These are phyloP conservation scores for Nycticryphes semicollaris DNA, from an alignment of 2,113 vertebrate species.

Conservation along the genomic window DNA sequence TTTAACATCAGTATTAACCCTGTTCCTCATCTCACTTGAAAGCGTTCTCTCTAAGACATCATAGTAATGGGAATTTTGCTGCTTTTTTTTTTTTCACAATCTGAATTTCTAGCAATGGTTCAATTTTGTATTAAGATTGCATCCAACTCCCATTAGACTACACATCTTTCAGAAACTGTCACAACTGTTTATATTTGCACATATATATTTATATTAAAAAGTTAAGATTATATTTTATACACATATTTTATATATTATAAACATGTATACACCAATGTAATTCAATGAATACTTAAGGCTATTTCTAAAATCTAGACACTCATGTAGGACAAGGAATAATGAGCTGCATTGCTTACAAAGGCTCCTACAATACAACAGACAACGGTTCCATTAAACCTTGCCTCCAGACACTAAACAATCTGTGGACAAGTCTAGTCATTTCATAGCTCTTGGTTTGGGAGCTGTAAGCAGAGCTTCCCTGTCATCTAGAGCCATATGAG, in stretches of 20 bases:
- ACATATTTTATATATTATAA: neutral
- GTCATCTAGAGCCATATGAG: neutral
- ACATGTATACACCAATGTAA: neutral
- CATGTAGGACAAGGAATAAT: constrained; percentile 1
- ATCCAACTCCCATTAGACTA: neutral
- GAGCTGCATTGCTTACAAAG: neutral
- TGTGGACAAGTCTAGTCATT: neutral
- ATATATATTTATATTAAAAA: neutral
- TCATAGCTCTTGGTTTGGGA: neutral
- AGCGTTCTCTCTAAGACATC: neutral
- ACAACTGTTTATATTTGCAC: neutral
- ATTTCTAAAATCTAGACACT: neutral
- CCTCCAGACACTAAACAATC: constrained; percentile 10
- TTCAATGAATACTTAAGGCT: neutral
- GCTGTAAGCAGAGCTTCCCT: neutral
- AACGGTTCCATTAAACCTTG: constrained; percentile 28
- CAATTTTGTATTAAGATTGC: neutral
- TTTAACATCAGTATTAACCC: neutral
- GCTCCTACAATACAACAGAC: neutral
- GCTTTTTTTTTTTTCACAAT: neutral
- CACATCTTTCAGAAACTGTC: neutral
- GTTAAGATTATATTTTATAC: neutral
- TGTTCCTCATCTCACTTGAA: neutral
- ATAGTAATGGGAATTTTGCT: neutral
- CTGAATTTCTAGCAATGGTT: neutral